Base-by-base conservation (phyloP, 2,888 invertebrate species). In the Noctua fimbriata region DNA sequence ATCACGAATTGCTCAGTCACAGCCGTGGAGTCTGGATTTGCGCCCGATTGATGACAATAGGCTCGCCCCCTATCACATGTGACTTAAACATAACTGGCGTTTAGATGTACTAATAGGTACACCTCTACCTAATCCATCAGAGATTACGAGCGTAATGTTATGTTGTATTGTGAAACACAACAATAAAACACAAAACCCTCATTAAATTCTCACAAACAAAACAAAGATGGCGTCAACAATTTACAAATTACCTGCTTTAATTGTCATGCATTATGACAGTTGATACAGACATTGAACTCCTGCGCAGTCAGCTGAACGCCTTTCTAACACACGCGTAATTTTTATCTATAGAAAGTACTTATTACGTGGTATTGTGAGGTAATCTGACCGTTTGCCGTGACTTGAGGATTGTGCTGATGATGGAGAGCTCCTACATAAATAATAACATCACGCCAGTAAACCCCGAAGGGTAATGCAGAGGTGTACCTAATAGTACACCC, bases 341-440 rank as follows among this genome's bases (percentile, higher is more conserved):
- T 79, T 78, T 83, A 85, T 88, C 86, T 73, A 80, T 88, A 88
- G 88, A 87, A 86, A 87, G 87, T 82, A 58, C 74, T 70, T 69
- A 55, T 79, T 73, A 76, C 75, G 79, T 87, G 14, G 32, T 66
- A 73, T 82, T 71, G 63, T 82, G 76, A 66, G 55, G 49, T 83
- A 71, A 76, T 65, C 9, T 55, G 32, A 24, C 24, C 14, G 18
- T 69, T 60, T 32, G 28, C 41, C 67, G 9, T 28, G 58, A 36
- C 21, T 49, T 9, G 10, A 10, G 63, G 32, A 21, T 63, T 32
- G 28, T 1, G 16, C 52, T 0, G 21, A 52, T 52, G 21, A 49
- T 18, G 5, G 18, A 1, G 18, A 49, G 18, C 18, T 49, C 6
- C 49, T 49, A 49, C 41, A 16, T 49, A 44, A 44, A 10, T 44